Conservation (phyloP, 2,888 invertebrate genomes). For the Mesochorus sp. region DNA sequence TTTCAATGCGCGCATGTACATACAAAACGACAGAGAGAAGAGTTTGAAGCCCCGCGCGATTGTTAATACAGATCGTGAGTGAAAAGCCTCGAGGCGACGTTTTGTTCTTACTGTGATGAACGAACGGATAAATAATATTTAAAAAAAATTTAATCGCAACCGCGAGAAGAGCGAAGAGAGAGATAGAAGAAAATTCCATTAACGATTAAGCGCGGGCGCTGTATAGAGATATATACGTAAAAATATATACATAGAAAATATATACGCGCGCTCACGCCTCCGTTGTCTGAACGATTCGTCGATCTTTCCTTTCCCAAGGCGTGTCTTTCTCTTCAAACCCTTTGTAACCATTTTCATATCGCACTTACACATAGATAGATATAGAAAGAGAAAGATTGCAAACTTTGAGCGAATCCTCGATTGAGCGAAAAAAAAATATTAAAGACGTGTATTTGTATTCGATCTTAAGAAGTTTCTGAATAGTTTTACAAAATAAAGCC, state of each 20-base stretch:
- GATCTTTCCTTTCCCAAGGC: conserved; percentile 42
- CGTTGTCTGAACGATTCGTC: conserved; percentile 56
- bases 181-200: conserved; percentile 32
- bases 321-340: conserved; percentile 18
- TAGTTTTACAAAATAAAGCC: no score
- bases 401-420: conserved; percentile 5
- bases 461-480: no score
- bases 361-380: no score
- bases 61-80: conserved; percentile 70
- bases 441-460: no score
- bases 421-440: neutral
- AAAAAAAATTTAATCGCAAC: conserved; percentile 13
- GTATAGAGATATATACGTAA: neutral
- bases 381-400: no score
- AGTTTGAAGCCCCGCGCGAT: conserved; percentile 51
- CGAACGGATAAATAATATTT: conserved; percentile 38
- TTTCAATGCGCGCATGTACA: neutral
- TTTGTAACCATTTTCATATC: neutral
- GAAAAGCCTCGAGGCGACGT: conserved; percentile 42
- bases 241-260: conserved; percentile 53
- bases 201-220: conserved; percentile 20
- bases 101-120: conserved; percentile 44
- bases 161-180: neutral
- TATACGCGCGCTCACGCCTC: conserved; percentile 68
- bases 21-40: conserved; percentile 65